phyloP scores from a whole-genome alignment of 2,797 vertebrate species.

The Clangula hyemalis region DNA sequence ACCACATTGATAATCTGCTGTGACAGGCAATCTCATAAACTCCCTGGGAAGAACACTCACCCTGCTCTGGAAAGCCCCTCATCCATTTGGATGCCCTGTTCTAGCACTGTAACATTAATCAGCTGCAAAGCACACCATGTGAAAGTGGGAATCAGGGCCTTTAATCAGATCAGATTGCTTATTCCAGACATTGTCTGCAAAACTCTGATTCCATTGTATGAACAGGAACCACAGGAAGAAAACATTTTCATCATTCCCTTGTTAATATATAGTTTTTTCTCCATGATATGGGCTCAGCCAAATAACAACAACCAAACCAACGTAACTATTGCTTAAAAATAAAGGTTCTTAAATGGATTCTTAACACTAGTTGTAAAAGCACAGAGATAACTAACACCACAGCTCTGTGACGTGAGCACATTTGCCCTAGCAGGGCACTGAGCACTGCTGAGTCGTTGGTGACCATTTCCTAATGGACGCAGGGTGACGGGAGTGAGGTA shows the following conservation, averaged over 20 bases:
- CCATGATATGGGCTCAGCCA: neutral
- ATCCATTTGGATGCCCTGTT: rapidly evolving
- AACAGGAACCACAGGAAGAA: neutral
- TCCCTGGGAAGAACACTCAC: neutral
- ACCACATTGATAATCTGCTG: neutral
- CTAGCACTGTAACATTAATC: neutral
- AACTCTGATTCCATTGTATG: neutral
- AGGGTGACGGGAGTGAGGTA: rapidly evolving
- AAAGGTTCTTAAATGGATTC: neutral
- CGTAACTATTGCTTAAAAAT: neutral
- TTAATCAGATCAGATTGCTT: neutral
- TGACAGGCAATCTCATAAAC: neutral
- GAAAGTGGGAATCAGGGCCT: neutral
- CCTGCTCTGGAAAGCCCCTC: neutral
- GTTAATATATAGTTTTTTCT: neutral
- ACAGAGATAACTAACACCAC: neutral
- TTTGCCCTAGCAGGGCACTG: neutral
- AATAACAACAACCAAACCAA: neutral
- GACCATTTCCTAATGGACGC: neutral
- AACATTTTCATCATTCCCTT: neutral
- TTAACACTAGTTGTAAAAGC: neutral
- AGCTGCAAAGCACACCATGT: neutral
- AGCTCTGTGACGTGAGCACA: neutral
- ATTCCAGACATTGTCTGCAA: neutral
- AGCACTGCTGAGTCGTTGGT: neutral